Evolutionary conservation across 2,113 vertebrate genomes (phyloP), one percentile per base, ranked within the genome.

Genomic region (Sylvietta virens): DNA sequence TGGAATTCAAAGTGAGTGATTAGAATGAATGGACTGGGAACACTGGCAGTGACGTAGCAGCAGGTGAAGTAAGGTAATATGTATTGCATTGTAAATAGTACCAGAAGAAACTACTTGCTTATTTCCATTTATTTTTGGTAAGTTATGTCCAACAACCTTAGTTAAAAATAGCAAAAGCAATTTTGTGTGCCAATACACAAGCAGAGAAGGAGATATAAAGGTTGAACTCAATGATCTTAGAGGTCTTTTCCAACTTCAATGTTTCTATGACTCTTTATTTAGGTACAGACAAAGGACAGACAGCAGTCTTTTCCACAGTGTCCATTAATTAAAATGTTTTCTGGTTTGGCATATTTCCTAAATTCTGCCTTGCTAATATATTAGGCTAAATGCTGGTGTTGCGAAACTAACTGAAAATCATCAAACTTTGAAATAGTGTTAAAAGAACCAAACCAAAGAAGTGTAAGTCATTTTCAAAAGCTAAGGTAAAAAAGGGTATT

Each of bases 71-170:
- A 84, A 70, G 57, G 67, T 70, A 86, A 81, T 14, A 48, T 9
- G 17, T 33, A 95, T 15, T 53, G 18, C 74, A 69, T 44, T 78
- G 50, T 70, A 78, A 81, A 73, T 65, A 87, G 51, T 23, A 47
- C 60, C 66, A 81, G 88, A 86, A 95, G 28, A 92, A 92, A 60
- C 53, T 57, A 79, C 22, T 95, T 86, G 50, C 45, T 82, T 80
- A 81, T 90, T 94, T 94, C 72, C 24, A 91, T 84, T 90, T 88
- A 83, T 81, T 70, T 90, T 81, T 92, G 70, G 64, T 86, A 84
- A 47, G 42, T 60, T 40, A 61, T 86, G 44, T 81, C 51, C 65
- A 94, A 81, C 21, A 64, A 80, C 50, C 64, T 86, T 39, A 88
- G n/a, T 61, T 93, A 73, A 88, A 93, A 94, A 77, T 65, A 92